phyloP scores from a whole-genome alignment of 1,140 invertebrate genomes.

The Bombus polaris region DNA sequence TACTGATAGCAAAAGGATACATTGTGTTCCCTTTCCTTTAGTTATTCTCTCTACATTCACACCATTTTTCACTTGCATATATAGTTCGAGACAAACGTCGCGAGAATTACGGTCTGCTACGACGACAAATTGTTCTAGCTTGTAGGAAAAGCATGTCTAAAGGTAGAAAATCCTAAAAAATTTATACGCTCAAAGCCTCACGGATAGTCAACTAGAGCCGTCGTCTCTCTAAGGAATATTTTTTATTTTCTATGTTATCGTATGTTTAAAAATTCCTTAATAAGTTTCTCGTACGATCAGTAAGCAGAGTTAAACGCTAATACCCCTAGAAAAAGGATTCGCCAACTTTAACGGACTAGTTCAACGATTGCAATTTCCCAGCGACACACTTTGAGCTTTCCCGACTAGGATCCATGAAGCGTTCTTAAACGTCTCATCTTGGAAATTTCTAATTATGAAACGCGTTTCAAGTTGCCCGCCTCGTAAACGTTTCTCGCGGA shows the following conservation, averaged over 20 bases:
- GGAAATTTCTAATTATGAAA: conserved; percentile 25
- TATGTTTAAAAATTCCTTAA: background rate
- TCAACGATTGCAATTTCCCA: background rate
- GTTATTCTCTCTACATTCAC: conserved; percentile 1
- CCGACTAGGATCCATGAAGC: background rate
- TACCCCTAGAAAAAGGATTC: no score
- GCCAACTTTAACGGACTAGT: no score
- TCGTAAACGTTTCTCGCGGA: background rate
- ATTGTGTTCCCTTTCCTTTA: background rate
- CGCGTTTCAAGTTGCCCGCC: background rate
- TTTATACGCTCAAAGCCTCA: background rate
- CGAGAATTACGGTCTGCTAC: background rate
- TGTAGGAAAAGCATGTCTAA: background rate
- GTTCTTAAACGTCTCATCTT: background rate
- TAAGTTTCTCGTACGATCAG: no score
- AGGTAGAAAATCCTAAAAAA: background rate
- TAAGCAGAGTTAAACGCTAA: background rate
- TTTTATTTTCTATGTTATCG: background rate
- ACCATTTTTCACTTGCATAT: conserved; percentile 25
- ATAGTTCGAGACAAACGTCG: background rate
- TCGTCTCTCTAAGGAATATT: background rate
- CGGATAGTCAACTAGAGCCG: background rate
- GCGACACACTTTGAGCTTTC: background rate
- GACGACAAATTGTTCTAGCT: conserved; percentile 33
- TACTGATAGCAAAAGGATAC: conserved; percentile 10